Conservation (phyloP, 2,113 vertebrate species). For the Ochotona princeps region DNA sequence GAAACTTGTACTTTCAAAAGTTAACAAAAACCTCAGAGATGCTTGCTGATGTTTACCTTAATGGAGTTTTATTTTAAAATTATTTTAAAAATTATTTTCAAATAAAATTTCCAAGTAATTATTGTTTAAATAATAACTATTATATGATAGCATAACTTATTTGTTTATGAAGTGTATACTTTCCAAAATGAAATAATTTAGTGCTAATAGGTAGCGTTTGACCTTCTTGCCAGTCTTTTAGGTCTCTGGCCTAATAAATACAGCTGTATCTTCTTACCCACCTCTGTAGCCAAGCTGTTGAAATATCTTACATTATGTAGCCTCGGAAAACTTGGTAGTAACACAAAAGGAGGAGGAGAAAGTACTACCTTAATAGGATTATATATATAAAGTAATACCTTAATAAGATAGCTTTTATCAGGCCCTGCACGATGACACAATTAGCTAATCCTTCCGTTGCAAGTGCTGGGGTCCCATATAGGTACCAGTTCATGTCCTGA, state of each 20-base stretch:
- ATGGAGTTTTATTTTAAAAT: slow-evolving; percentile 22
- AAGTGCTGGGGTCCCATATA: too few species aligned
- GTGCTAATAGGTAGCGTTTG: neutral
- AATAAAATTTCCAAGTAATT: neutral
- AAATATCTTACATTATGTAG: neutral
- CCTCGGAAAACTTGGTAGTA: neutral
- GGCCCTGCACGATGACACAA: too few species aligned
- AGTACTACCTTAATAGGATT: neutral
- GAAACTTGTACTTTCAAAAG: neutral
- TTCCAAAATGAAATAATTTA: slow-evolving; percentile 4
- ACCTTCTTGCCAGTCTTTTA: neutral
- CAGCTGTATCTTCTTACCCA: neutral
- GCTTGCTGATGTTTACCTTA: neutral
- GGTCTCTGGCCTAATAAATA: neutral
- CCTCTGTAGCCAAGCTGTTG: neutral
- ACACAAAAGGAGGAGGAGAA: neutral
- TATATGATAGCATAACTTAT: neutral
- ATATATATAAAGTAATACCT: neutral
- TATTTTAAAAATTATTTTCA: neutral
- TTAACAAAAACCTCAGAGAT: neutral
- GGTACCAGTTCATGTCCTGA: too few species aligned
- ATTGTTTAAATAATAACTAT: neutral
- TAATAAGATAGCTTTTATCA: neutral
- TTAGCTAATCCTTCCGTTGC: too few species aligned
- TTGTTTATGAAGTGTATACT: slow-evolving; percentile 6